These are phyloP conservation scores for Terrapene triunguis DNA, from an alignment of 2,113 vertebrate genomes.

Conservation along the genomic window DNA sequence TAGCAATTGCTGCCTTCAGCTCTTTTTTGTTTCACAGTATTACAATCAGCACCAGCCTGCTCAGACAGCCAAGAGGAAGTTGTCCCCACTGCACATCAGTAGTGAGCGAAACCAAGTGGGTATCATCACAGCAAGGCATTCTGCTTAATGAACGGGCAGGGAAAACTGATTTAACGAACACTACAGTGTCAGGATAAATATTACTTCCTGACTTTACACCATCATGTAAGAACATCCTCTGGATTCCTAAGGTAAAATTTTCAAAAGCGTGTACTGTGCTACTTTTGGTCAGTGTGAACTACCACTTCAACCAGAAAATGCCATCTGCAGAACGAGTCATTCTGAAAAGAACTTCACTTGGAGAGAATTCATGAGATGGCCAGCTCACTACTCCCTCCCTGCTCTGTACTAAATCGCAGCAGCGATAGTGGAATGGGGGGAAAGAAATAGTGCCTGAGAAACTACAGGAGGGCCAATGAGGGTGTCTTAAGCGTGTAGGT, in stretches of 20 bases:
- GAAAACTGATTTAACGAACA: background rate
- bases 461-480: background rate
- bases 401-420: background rate
- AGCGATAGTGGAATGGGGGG: background rate
- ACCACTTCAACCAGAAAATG: background rate
- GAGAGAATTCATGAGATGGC: background rate
- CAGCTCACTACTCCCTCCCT: background rate
- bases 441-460: background rate
- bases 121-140: background rate
- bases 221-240: background rate
- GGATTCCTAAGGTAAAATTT: background rate
- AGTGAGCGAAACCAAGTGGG: constrained; percentile 43
- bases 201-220: background rate
- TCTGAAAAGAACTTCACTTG: background rate
- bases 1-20: background rate
- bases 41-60: background rate
- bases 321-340: background rate
- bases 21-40: background rate
- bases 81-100: constrained; percentile 7
- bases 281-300: background rate
- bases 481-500: background rate
- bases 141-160: background rate
- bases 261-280: background rate
- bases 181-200: background rate
- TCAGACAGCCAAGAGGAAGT: constrained; percentile 38